Evolutionary conservation across 1,140 invertebrate genomes (phyloP).

Genomic region (Alviniconcha marisindica): DNA sequence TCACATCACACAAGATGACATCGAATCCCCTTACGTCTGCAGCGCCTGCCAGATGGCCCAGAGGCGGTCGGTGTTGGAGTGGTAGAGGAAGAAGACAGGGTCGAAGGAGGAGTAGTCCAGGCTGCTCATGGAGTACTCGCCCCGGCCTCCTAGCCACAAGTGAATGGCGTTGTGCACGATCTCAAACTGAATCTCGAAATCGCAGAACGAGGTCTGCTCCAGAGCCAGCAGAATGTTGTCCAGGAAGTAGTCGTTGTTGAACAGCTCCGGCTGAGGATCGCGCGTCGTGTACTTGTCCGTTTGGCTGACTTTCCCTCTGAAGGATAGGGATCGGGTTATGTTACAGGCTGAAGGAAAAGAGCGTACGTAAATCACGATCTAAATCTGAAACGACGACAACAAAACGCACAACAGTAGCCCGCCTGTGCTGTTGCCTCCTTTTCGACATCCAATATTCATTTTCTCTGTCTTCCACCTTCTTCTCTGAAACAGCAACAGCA

Average conservation of each 20-base stretch:
- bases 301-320: slow-evolving; percentile 1
- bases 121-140: slow-evolving; percentile 43
- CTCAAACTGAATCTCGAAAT: slow-evolving; percentile 56
- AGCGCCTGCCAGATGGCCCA: slow-evolving; percentile 54
- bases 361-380: too few species aligned
- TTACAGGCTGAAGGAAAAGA: too few species aligned
- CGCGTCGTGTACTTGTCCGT: slow-evolving; percentile 24
- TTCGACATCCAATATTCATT: too few species aligned
- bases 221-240: slow-evolving; percentile 42
- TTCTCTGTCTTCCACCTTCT: too few species aligned
- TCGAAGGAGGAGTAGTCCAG: slow-evolving; percentile 54
- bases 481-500: too few species aligned
- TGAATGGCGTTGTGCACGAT: slow-evolving; percentile 51
- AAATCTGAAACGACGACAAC: too few species aligned
- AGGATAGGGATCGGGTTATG: neutral
- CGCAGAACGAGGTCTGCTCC: slow-evolving; percentile 49
- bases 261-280: slow-evolving; percentile 49
- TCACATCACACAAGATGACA: neutral
- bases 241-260: slow-evolving; percentile 43
- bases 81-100: slow-evolving; percentile 50
- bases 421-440: too few species aligned
- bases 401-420: too few species aligned
- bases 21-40: slow-evolving; percentile 37
- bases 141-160: slow-evolving; percentile 49
- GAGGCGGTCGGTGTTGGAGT: slow-evolving; percentile 50